phyloP scores from a whole-genome alignment of 2,797 vertebrate genomes.

The Hypotaenidia okinawae region DNA sequence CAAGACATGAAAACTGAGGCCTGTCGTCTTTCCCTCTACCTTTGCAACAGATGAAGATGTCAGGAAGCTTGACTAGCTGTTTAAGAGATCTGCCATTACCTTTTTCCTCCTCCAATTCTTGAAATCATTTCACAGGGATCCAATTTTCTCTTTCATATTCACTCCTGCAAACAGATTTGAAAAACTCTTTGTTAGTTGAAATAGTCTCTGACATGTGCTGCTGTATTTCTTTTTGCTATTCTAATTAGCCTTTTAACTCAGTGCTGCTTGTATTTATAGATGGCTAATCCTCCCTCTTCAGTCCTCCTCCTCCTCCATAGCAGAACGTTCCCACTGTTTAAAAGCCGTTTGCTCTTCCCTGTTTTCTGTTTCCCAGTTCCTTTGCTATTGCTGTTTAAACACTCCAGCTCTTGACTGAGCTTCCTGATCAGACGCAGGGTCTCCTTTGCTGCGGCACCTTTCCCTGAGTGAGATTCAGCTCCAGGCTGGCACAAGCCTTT shows the following conservation, averaged over 20 bases:
- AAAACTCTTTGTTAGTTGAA: constrained; percentile 55
- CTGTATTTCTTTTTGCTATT: constrained; percentile 67
- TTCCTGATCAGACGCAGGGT: constrained; percentile 52
- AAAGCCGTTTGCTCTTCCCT: constrained; percentile 40
- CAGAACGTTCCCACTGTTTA: constrained; percentile 22
- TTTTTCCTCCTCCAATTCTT: constrained; percentile 55
- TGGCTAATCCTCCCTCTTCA: constrained; percentile 56
- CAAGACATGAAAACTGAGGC: not conserved
- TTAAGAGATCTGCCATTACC: constrained; percentile 48
- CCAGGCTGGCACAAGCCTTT: constrained; percentile 38
- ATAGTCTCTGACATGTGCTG: constrained; percentile 58
- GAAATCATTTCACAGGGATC: constrained; percentile 46
- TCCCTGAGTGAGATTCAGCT: constrained; percentile 4
- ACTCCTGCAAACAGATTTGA: constrained; percentile 63
- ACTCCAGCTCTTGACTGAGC: constrained; percentile 42
- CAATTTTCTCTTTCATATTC: constrained; percentile 45
- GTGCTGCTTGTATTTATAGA: constrained; percentile 69
- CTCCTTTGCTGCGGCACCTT: constrained; percentile 49
- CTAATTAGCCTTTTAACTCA: constrained; percentile 71
- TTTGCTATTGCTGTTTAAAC: constrained; percentile 22
- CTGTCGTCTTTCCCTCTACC: constrained; percentile 13
- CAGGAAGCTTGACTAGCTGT: constrained; percentile 24
- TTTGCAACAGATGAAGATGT: constrained; percentile 44
- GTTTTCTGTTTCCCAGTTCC: constrained; percentile 44
- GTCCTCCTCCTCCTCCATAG: constrained; percentile 49